Evolutionary conservation across 2,797 vertebrate species (phyloP).

Genomic region (Falco rusticolus): DNA sequence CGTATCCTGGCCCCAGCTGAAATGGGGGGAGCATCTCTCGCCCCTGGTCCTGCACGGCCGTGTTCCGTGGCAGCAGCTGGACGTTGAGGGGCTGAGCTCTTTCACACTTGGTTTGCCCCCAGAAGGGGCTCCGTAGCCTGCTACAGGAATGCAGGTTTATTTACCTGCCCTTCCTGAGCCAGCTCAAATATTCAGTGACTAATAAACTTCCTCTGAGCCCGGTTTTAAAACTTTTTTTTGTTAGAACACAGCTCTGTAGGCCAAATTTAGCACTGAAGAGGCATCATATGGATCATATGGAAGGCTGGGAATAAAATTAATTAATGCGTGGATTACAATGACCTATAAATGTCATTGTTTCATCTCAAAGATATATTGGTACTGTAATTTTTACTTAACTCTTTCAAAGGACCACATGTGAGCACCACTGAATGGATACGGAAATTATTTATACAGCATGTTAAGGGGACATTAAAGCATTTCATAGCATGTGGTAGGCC

Average conservation of each 20-base stretch:
- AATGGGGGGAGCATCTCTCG: not conserved
- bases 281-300: constrained; percentile 66
- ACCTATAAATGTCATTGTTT: constrained; percentile 75
- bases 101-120: not conserved
- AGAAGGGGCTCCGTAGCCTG: not conserved
- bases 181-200: constrained; percentile 19
- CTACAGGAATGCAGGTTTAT: not conserved
- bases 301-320: constrained; percentile 72
- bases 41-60: fast-evolving
- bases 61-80: not conserved
- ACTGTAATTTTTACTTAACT: constrained; percentile 71
- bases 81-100: fast-evolving
- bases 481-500: constrained; percentile 54
- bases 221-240: constrained; percentile 50
- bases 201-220: constrained; percentile 26
- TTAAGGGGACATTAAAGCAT: constrained; percentile 63
- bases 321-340: constrained; percentile 74
- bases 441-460: constrained; percentile 65
- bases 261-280: constrained; percentile 55
- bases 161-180: constrained; percentile 53
- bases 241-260: not conserved
- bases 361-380: constrained; percentile 70
- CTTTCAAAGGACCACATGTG: constrained; percentile 74
- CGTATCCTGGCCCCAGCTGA: not conserved
- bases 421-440: constrained; percentile 38